Base-by-base conservation (phyloP, 1,140 invertebrate species). In the Zaprionus ghesquierei region DNA sequence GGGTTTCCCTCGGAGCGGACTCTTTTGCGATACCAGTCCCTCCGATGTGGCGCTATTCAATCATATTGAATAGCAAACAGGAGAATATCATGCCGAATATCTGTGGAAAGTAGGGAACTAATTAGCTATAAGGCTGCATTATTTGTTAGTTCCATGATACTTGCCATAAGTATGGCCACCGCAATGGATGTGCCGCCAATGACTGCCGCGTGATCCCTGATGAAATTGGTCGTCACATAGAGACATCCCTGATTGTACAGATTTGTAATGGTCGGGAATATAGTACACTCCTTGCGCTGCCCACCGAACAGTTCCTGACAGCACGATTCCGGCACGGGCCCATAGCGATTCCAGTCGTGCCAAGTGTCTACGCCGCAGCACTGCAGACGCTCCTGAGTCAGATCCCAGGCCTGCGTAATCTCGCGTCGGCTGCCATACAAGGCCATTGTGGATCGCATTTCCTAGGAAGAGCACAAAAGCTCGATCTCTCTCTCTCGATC, bases 321-420 rank as follows among this genome's bases (percentile, higher is more conserved):
- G 84, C 97, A 98, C 46, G 96, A 97, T 51, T 95, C 93, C 1
- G 97, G 97, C 22, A 97, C 94, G 35, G 94, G 93, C 46, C 94
- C 94, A 75, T 94, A 93, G 95, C 96, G 97, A 75, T 94, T 93
- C 97, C 97, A 98, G 87, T 97, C 96, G 53, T 93, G 92, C 87
- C 94, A 95, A 53, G 93, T 93, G 54, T 93, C 94, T 2, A 98
- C 95, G 15, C 97, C 97, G 81, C 97, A 98, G 92, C 97, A 98
- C 80, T 96, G 94, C 38, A 98, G 93, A 92, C 96, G 92, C 9
- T 94, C 94, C 84, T 98, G 97, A 1, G 96, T 96, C 60, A 95
- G 94, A 79, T 97, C 96, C 97, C 97, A 98, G 1, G 96, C 96
- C 35, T 94, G 93, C 10, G 95, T 96, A 33, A 96, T 94, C 31